These are phyloP conservation scores for Caradrina clavipalpis DNA, from an alignment of 2,888 invertebrate genomes.

Conservation along the genomic window DNA sequence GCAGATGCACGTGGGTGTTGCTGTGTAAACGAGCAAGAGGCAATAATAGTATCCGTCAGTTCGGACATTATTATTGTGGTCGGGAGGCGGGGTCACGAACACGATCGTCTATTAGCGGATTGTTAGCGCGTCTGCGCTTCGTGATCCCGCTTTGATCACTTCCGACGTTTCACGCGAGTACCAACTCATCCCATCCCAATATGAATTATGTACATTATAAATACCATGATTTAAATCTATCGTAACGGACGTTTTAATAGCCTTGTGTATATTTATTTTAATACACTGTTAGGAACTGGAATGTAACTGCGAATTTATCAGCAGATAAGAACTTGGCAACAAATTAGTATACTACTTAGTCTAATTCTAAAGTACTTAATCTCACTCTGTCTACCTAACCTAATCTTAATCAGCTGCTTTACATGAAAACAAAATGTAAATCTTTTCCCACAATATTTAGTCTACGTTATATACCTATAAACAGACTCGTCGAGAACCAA, in stretches of 20 bases:
- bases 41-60: slow-evolving; percentile 67
- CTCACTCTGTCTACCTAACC: background rate
- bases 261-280: slow-evolving; percentile 46
- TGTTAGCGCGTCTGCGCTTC: slow-evolving; percentile 85
- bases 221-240: slow-evolving; percentile 57
- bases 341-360: background rate
- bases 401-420: slow-evolving; percentile 4
- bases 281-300: slow-evolving; percentile 31
- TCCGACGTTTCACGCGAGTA: slow-evolving; percentile 77
- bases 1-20: slow-evolving; percentile 53
- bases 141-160: slow-evolving; percentile 86
- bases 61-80: slow-evolving; percentile 78
- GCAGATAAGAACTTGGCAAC: background rate
- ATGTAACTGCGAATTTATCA: slow-evolving; percentile 39
- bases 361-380: slow-evolving; percentile 1
- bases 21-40: slow-evolving; percentile 60
- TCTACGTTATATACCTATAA: slow-evolving; percentile 28
- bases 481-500: slow-evolving; percentile 27
- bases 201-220: slow-evolving; percentile 64
- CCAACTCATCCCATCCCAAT: slow-evolving; percentile 63
- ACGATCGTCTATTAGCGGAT: slow-evolving; percentile 86
- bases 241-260: slow-evolving; percentile 42
- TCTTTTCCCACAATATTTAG: slow-evolving; percentile 36
- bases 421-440: slow-evolving; percentile 10
- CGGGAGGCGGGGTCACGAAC: slow-evolving; percentile 83